Evolutionary conservation across 2,797 vertebrate genomes (phyloP).

Genomic region (Fistularia commersonii): DNA sequence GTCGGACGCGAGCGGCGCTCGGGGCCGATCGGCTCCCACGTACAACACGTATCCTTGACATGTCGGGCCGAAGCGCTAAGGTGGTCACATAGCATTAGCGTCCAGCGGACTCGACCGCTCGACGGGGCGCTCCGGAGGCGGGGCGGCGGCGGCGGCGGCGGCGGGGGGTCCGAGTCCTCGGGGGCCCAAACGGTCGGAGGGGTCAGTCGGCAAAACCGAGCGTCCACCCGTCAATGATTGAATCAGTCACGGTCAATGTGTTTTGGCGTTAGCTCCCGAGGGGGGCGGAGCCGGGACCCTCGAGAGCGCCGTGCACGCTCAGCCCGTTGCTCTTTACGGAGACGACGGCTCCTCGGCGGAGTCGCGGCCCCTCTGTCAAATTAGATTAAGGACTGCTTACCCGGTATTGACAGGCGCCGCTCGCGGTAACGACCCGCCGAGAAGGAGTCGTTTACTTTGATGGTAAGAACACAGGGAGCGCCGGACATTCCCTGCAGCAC

Average conservation of each 20-base stretch:
- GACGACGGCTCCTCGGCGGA: conserved; percentile 53
- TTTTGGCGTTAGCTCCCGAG: conserved; percentile 44
- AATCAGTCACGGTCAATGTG: conserved; percentile 66
- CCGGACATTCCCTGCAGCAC: conserved; percentile 49
- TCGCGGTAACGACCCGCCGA: conserved; percentile 62
- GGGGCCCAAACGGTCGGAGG: conserved; percentile 48
- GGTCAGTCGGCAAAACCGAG: conserved; percentile 67
- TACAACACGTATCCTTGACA: conserved; percentile 58
- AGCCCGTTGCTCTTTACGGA: conserved; percentile 50
- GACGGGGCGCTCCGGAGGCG: conserved; percentile 51
- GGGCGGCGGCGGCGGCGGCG: conserved; percentile 44
- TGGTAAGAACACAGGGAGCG: conserved; percentile 50
- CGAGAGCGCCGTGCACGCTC: too few species aligned
- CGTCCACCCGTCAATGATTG: conserved; percentile 67
- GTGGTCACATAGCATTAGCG: conserved; percentile 66
- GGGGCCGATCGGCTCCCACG: too few species aligned
- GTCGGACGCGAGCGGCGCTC: too few species aligned
- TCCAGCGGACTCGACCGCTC: conserved; percentile 51
- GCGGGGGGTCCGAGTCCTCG: conserved; percentile 36
- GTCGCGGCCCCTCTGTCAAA: conserved; percentile 54
- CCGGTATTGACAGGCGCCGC: conserved; percentile 66
- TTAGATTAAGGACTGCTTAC: conserved; percentile 65
- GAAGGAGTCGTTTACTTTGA: conserved; percentile 66
- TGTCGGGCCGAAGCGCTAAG: conserved; percentile 53
- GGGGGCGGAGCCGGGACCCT: too few species aligned